A percentile compares a stretch with the other conserved stretches of the same genome.
Conservation (phyloP, 1,140 invertebrate genomes). For the Linepithema humile region DNA sequence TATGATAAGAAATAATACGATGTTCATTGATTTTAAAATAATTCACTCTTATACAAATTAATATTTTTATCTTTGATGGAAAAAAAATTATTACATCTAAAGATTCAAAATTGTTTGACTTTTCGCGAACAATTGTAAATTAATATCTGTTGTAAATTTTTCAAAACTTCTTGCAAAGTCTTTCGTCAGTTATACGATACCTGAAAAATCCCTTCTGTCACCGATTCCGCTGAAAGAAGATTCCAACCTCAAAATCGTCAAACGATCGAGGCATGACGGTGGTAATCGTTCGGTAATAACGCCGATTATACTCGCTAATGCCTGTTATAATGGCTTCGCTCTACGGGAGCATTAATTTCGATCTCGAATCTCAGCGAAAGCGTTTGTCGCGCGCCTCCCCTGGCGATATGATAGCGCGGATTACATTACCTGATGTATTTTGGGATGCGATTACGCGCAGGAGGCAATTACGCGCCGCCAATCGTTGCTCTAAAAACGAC, state of each 20-base stretch:
- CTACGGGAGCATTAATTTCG: constrained; percentile 27
- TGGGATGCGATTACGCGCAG: constrained; percentile 24
- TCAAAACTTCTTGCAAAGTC: neutral
- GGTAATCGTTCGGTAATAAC: constrained; percentile 20
- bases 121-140: neutral
- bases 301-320: constrained; percentile 32
- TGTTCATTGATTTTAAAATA: no score
- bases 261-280: neutral
- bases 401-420: constrained; percentile 29
- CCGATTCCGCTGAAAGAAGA: neutral
- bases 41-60: neutral
- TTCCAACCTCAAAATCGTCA: neutral
- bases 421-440: constrained; percentile 36
- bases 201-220: neutral
- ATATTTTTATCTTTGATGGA: neutral
- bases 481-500: constrained; percentile 11
- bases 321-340: neutral
- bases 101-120: neutral
- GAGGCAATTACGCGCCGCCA: constrained; percentile 25
- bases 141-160: neutral
- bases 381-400: constrained; percentile 32
- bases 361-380: constrained; percentile 29
- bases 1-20: no score
- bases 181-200: neutral
- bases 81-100: neutral